Evolutionary conservation across 2,888 invertebrate genomes (phyloP), one percentile per base, ranked within the genome.

Genomic region (Trichogramma dendrolimi): DNA sequence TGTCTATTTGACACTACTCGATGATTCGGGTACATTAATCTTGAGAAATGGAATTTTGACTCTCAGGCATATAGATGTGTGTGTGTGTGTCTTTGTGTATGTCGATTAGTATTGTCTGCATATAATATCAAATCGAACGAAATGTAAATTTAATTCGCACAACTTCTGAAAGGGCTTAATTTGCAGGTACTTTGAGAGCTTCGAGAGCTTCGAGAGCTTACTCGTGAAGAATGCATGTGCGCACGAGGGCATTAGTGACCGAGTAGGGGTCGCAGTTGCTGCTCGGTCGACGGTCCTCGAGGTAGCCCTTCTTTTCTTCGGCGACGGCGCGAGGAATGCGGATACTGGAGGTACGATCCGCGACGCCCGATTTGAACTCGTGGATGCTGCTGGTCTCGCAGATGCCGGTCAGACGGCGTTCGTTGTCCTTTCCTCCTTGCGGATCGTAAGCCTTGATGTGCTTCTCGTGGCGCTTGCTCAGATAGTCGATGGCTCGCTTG

Each of bases 371-470:
- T 71, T 95, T 95, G 81, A 99, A 99, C 80, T 97, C 94, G 78
- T 94, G 91, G 79, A 99, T 97, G 72, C 91, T 93, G 74, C 96
- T 95, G 4, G 98, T 99, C 82, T 99, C 98, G 79, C 95, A 96
- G 71, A 85, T 86, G 62, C 98, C 98, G 58, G 95, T 98, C 65
- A 99, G 84, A 68, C 98, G 88, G 67, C 97, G 87, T 79, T 93
- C 94, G 81, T 99, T 99, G 83, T 99, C 98, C 79, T 91, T 90
- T 63, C 98, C 98, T 73, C 92, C 91, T 68, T 93, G 89, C 8
- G 96, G 97, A 81, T 98, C 98, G 80, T 98, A 98, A 67, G 94
- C 94, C 76, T 90, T 89, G 80, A 99, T 98, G 80, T 99, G 98
- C 69, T 92, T 88, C 72, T 88, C 85, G 80, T 99, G 99, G 68